Evolutionary conservation across 1,140 invertebrate species (phyloP), one percentile per base, ranked within the genome.

Genomic region (Leptopilina clavipes): DNA sequence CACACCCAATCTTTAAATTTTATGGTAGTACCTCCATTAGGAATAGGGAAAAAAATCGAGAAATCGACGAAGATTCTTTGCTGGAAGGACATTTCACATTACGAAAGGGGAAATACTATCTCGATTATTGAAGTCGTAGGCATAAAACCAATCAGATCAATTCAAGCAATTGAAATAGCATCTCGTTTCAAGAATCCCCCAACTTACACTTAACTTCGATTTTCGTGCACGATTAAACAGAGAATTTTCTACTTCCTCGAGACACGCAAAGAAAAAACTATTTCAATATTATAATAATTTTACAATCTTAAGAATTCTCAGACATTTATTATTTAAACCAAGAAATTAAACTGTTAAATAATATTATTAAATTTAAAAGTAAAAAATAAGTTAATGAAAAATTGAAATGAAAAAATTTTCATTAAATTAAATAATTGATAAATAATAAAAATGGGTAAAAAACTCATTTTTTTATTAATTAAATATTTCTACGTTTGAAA

Each of bases 111-210:
- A 52, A 52, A 52, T 17, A n/a, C 48, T 52, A 52, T 52, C 12
- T 17, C 48, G 12, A 52, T 52, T 52, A 52, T 52, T 52, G 48
- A 52, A 52, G 14, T 52, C 48, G 48, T 52, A 52, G 48, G 48
- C 48, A 52, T 52, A 52, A 52, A 52, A 17, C 48, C 6, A 52
- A n/a, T 52, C 14, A 52, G 2, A 52, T 52, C 48, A 52, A 17
- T 52, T n/a, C 48, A 17, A 52, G 48, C 12, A 52, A 52, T 52
- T 52, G 14, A 52, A n/a, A 52, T 7, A n/a, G n/a, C n/a, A 52
- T n/a, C 44, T 45, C 11, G 11, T 45, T 52, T 12, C 17, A 17
- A 52, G n/a, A 52, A 52, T 8, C 17, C n/a, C 17, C n/a, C 6
- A n/a, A 52, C 48, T 8, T 8, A 52, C 48, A 52, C 17, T n/a